A percentile compares a stretch with the other conserved stretches of the same genome.
These are phyloP conservation scores for Rotaria sp. DNA, from an alignment of 2,888 invertebrate species.

Conservation along the genomic window DNA sequence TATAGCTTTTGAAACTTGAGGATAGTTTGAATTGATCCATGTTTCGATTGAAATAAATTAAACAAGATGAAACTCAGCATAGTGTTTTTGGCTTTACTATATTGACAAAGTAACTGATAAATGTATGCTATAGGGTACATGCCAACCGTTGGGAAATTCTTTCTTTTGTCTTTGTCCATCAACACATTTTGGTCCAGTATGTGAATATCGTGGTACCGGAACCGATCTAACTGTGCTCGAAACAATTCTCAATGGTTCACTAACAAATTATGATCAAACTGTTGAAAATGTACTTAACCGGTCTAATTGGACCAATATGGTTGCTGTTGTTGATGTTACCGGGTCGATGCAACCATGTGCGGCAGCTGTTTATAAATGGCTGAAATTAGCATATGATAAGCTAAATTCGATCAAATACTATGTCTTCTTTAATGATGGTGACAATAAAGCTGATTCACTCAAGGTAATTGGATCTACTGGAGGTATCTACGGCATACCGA, in stretches of 20 bases:
- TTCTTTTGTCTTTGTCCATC: neutral
- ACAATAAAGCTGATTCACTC: neutral
- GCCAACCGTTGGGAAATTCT: neutral
- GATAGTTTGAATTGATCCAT: no score
- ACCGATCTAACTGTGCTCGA: neutral
- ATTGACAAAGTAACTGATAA: no score
- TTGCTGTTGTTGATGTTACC: neutral
- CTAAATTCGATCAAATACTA: neutral
- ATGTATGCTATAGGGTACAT: neutral
- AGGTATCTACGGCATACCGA: neutral
- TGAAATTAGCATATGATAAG: neutral
- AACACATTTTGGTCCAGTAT: neutral
- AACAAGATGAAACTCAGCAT: neutral
- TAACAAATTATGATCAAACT: neutral
- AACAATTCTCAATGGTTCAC: neutral
- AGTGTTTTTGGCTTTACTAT: neutral
- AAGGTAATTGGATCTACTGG: neutral
- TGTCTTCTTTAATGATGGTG: slow-evolving; percentile 11
- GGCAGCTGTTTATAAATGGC: neutral
- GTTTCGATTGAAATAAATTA: no score
- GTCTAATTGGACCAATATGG: neutral
- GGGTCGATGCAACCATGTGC: neutral
- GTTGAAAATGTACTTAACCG: neutral
- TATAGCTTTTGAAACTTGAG: no score
- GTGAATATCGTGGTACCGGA: neutral